Evolutionary conservation across 2,888 invertebrate genomes (phyloP), one percentile per base, ranked within the genome.

Genomic region (Byasa hedistus): DNA sequence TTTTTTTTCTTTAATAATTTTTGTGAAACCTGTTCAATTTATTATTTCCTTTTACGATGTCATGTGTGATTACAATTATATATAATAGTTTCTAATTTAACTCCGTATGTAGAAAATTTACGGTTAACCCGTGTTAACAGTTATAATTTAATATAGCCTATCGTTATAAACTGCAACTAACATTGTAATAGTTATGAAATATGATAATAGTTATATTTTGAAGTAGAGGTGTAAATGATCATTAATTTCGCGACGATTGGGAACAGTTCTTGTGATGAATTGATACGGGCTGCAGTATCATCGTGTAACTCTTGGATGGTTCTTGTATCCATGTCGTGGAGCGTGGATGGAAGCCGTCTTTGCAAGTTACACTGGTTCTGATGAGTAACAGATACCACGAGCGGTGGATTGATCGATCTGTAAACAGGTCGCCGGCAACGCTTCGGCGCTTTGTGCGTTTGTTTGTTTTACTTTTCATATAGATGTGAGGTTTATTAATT

Each of bases 371-470:
- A 55, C 55, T 19, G 58, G 39, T 24, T 55, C 22, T 60, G 65
- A 65, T 32, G n/a, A 2, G 39, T 48, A 65, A 55, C 65, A 60
- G 65, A 65, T 59, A 22, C 54, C 52, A n/a, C 24, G 19, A 15
- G 8, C 17, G 44, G 17, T 8, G 27, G 65, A 65, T 60, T 65
- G 65, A 65, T 65, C 22, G 65, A 32, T 21, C 17, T 56, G 60
- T 65, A 60, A 65, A 65, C 65, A 60, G 24, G 19, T 59, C 52
- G 36, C n/a, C 36, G 55, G 19, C 21, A 3, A 22, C 54, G n/a
- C 32, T 59, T 51, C 22, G 24, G 10, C 48, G 48, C 59, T 48
- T 10, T 1, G 51, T 51, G 23, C n/a, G 36, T 52, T 27, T 63
- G 36, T 64, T 64, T 57, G 19, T 52, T 64, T 52, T 52, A 23